Conservation (phyloP, 1,140 invertebrate genomes). For the Aplysia californica region DNA sequence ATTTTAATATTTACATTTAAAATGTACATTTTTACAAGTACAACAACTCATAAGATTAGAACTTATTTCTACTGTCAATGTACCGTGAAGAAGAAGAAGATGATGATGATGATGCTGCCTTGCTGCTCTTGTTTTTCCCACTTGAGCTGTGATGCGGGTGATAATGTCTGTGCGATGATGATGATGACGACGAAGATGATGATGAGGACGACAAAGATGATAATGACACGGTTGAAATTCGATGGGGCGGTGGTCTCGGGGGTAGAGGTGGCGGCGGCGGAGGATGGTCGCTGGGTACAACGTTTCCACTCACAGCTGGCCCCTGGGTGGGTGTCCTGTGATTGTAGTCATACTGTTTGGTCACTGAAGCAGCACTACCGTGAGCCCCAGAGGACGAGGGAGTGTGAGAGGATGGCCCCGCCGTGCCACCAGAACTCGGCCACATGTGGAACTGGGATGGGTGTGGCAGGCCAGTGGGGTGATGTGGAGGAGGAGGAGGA, state of each 20-base stretch:
- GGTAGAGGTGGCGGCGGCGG: slow-evolving; percentile 15
- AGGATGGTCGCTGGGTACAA: neutral
- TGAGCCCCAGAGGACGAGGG: neutral
- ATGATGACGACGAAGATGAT: slow-evolving; percentile 9
- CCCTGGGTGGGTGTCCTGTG: neutral
- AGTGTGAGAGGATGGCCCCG: neutral
- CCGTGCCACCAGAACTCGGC: too few species aligned
- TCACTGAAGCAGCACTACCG: neutral
- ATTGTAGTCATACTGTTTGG: neutral
- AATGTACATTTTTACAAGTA: too few species aligned
- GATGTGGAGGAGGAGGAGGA: neutral
- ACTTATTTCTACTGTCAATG: slow-evolving; percentile 8
- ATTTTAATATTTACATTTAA: too few species aligned
- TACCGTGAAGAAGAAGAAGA: slow-evolving; percentile 14
- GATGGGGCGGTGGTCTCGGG: neutral
- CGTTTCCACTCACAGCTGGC: slow-evolving; percentile 12
- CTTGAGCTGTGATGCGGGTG: slow-evolving; percentile 13
- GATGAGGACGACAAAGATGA: neutral
- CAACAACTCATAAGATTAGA: too few species aligned
- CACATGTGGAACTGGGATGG: too few species aligned
- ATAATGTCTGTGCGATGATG: slow-evolving; percentile 14
- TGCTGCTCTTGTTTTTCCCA: slow-evolving; percentile 23
- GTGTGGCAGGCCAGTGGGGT: neutral
- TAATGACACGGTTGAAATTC: neutral
- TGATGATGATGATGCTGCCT: slow-evolving; percentile 22